Evolutionary conservation across 2,888 invertebrate species (phyloP), one percentile per base, ranked within the genome.

Genomic region (Phytoseiulus persimilis): DNA sequence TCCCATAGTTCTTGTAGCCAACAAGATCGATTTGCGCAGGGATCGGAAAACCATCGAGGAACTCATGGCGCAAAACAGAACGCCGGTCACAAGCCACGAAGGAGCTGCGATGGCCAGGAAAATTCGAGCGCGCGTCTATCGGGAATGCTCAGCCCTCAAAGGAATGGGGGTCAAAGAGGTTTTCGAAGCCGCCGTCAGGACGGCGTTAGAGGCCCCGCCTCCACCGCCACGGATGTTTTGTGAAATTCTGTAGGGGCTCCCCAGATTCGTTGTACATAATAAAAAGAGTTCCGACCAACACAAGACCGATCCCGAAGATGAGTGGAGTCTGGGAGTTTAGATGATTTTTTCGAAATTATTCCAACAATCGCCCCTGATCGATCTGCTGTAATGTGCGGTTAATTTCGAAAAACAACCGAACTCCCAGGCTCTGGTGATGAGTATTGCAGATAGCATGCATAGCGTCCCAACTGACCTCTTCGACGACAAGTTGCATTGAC

Each of bases 21-120:
- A 94, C 92, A 94, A 94, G 92, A 93, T 93, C 90, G 91, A 98
- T 94, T 95, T 98, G 92, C 95, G 98, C 92, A 97, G 97, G 93
- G 97, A 98, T 94, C 96, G 97, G 65, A 95, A 95, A 92, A 97
- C 97, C 91, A 96, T 97, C 92, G 96, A 96, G 31, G 32, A 33
- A n/a, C n/a, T 87, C 9, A 87, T 87, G 87, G 33, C 87, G 11
- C 87, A 31, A n/a, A 87, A 31, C 32, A 87, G 28, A 87, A 87
- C n/a, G 6, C 87, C 33, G 87, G 45, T 87, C 87, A 33, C 87
- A 33, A 87, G 87, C 33, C 87, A 87, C 32, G 87, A 83, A 23
- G 83, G 83, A 31, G 83, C 83, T 23, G 45, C 45, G 23, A 87
- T 87, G 87, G 32, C 87, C 11, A 87, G 32, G 23, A 87, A 87